Evolutionary conservation across 2,888 invertebrate species (phyloP), one percentile per base, ranked within the genome.

Genomic region (Tachina fera): DNA sequence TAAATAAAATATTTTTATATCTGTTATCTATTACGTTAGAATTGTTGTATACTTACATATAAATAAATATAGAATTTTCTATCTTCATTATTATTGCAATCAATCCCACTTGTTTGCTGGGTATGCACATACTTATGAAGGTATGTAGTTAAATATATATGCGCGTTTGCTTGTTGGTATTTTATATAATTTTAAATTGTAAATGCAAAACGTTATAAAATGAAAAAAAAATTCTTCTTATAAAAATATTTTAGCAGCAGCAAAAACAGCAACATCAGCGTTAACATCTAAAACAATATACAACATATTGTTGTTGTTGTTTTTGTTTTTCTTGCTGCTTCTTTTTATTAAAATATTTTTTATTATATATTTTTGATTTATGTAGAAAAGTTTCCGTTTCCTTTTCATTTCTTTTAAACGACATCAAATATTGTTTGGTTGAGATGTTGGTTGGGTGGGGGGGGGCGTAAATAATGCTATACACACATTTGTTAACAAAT

Each of bases 351-450:
- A 53, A 39, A 43, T 61, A 39, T 39, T 41, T 47, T 41, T 39
- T 56, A 19, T 51, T 68, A 39, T 74, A 22, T 47, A 16, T 53
- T 71, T 80, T 72, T 74, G 72, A 80, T 72, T 72, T 80, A 79
- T 67, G 45, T 45, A 16, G 43, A 47, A 65, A 80, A 22, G 22
- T 74, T 80, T 74, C 47, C 63, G 41, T 43, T 61, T 39, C 14
- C 0, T 47, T 65, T 56, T 56, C 14, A 9, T 79, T 47, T 45
- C 13, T 51, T 60, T 60, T 14, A 41, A 47, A 14, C 45, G 31
- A 41, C 56, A 58, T 10, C 45, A 41, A 6, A 53, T 56, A 11
- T 9, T 77, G 16, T 41, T 47, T n/a, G 5, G 14, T 9, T 56
- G 31, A 47, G 63, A 4, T 2, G 31, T 2, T 31, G 31, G 31